Evolutionary conservation across 2,797 vertebrate genomes (phyloP).

Genomic region (Mycteria americana): DNA sequence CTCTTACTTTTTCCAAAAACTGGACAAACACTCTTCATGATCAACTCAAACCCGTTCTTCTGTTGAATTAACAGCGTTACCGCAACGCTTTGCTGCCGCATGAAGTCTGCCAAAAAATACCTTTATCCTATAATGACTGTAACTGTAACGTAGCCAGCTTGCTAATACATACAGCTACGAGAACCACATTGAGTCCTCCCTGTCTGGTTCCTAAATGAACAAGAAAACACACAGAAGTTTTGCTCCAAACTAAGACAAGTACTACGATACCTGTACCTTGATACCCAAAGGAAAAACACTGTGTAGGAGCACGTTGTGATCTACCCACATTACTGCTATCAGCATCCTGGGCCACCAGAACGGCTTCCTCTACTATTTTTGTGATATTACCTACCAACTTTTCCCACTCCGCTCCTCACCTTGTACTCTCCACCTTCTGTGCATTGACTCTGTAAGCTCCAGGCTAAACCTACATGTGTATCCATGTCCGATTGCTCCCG

Average conservation of each 20-base stretch:
- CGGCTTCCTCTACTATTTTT: background rate
- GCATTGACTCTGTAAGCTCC: background rate
- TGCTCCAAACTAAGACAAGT: background rate
- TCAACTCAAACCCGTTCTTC: background rate
- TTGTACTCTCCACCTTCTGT: background rate
- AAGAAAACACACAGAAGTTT: background rate
- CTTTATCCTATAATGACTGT: rapidly evolving
- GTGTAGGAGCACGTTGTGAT: background rate
- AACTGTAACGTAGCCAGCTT: background rate
- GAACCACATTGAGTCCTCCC: rapidly evolving
- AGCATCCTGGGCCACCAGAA: background rate
- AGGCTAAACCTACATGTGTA: rapidly evolving
- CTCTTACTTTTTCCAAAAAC: background rate
- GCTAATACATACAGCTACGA: background rate
- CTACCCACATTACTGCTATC: background rate
- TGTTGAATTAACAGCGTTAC: background rate
- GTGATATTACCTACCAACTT: background rate
- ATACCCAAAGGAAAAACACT: background rate
- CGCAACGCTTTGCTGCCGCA: rapidly evolving
- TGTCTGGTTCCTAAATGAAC: background rate
- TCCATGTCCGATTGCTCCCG: background rate
- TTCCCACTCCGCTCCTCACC: background rate
- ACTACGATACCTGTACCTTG: background rate
- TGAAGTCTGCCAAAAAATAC: background rate
- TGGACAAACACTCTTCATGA: background rate